phyloP scores from a whole-genome alignment of 1,140 invertebrate genomes.

The Trichonephila inaurata region DNA sequence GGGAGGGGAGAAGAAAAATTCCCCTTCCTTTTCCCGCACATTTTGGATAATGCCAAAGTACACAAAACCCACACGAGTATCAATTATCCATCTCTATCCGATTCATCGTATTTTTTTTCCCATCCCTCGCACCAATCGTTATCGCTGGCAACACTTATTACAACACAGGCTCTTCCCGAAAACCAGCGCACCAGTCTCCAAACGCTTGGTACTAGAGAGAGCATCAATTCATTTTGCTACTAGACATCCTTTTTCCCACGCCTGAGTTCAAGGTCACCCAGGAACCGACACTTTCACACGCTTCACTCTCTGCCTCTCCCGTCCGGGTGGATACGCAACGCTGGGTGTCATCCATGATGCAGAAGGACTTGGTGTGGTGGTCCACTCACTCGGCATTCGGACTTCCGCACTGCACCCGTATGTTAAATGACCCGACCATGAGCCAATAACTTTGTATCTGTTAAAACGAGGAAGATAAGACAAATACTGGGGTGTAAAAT shows the following conservation, averaged over 20 bases:
- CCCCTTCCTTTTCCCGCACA: background rate
- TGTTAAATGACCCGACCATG: too few relatives aligned
- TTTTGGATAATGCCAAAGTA: background rate
- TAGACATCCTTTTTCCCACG: slow-evolving; percentile 74
- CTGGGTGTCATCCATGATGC: slow-evolving; percentile 47
- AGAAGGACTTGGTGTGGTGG: background rate
- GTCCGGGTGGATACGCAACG: slow-evolving; percentile 64
- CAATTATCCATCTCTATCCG: slow-evolving; percentile 4
- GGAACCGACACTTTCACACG: slow-evolving; percentile 72
- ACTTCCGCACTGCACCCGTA: slow-evolving; percentile 2
- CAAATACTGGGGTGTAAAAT: too few relatives aligned
- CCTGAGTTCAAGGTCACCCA: slow-evolving; percentile 67
- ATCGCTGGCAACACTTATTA: background rate
- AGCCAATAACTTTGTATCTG: too few relatives aligned
- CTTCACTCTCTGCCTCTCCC: slow-evolving; percentile 33
- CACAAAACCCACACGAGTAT: background rate
- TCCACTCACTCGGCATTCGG: background rate
- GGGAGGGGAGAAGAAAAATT: background rate
- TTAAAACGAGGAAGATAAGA: too few relatives aligned
- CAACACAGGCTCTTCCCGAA: slow-evolving; percentile 3
- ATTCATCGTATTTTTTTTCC: background rate
- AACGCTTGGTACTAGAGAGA: background rate
- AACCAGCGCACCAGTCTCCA: slow-evolving; percentile 2
- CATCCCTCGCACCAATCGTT: slow-evolving; percentile 1
- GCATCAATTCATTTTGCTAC: slow-evolving; percentile 42